Conservation (phyloP, 2,888 invertebrate species). For the Caenorhabditis becei region DNA sequence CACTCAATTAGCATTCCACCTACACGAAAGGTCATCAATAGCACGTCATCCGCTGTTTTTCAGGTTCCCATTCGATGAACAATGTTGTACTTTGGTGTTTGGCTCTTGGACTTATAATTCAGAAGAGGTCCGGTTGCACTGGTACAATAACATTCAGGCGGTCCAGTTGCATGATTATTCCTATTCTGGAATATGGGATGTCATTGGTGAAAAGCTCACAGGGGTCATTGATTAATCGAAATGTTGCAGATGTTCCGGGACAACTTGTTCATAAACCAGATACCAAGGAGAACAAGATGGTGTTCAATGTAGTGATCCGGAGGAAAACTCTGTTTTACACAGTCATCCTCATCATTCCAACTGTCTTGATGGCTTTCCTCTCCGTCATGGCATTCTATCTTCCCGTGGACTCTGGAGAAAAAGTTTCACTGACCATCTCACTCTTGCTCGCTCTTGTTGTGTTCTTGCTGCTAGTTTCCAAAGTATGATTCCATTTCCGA, state of each 20-base stretch:
- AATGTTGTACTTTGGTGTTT: slow-evolving; percentile 79
- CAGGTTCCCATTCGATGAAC: slow-evolving; percentile 78
- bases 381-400: slow-evolving; percentile 93
- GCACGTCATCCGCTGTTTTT: neutral
- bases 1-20: slow-evolving; percentile 37
- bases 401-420: slow-evolving; percentile 94
- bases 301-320: slow-evolving; percentile 77
- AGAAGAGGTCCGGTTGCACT: slow-evolving; percentile 90
- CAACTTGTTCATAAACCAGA: slow-evolving; percentile 82
- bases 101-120: slow-evolving; percentile 88
- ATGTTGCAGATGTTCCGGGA: slow-evolving; percentile 70
- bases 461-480: slow-evolving; percentile 97
- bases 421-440: slow-evolving; percentile 89
- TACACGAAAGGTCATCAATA: slow-evolving; percentile 20
- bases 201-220: slow-evolving; percentile 86
- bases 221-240: neutral
- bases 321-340: slow-evolving; percentile 99
- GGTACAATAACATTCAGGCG: slow-evolving; percentile 88
- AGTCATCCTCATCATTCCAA: slow-evolving; percentile 98
- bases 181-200: slow-evolving; percentile 98
- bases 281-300: slow-evolving; percentile 76
- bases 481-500: slow-evolving; percentile 82
- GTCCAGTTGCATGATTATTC: slow-evolving; percentile 92
- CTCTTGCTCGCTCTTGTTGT: slow-evolving; percentile 98
- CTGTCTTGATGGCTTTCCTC: slow-evolving; percentile 97